Evolutionary conservation across 1,140 invertebrate species (phyloP), one percentile per base, ranked within the genome.

Genomic region (Mercenaria mercenaria): DNA sequence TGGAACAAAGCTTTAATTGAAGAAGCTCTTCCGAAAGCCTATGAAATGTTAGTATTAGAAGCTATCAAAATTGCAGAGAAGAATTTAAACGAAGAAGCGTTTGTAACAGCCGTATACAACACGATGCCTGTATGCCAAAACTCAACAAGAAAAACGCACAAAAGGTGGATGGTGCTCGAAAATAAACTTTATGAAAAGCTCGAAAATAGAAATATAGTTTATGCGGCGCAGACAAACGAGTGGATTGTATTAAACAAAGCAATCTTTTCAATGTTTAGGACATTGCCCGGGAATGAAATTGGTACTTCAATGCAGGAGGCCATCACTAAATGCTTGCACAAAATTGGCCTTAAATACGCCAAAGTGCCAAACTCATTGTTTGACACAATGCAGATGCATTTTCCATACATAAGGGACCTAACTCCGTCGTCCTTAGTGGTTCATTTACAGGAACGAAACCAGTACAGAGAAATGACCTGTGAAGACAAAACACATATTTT

Each of bases 1-100:
- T 95, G 95, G 95, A 95, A 95, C 88, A 85, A 92, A 47, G 76
- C 83, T 39, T 64, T 95, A 47, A 83, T 95, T 3, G 34, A 72
- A 61, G 94, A 95, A 74, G 92, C 92, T 26, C 67, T 94, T 1
- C 91, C 94, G 15, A 37, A 69, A 52, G 91, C 92, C 0, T 95
- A 93, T 80, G 3, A 34, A 26, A 20, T 8, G 18, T 39, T 92
- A 20, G 50, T 93, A n/a, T 34, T 89, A 32, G 29, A 76, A 8
- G 43, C 88, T 1, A 87, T 91, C 1, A 18, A 41, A 29, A 64
- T 52, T 23, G 41, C 59, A 29, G n/a, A 37, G 29, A 56, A 29
- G 11, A 23, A 79, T 59, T 23, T 32, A 59, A 81, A 72, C n/a
- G 4, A 37, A n/a, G 15, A 52, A 56, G 6, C 39, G 56, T 23